Evolutionary conservation across 2,113 vertebrate genomes (phyloP).

Genomic region (Crotophaga sulcirostris): DNA sequence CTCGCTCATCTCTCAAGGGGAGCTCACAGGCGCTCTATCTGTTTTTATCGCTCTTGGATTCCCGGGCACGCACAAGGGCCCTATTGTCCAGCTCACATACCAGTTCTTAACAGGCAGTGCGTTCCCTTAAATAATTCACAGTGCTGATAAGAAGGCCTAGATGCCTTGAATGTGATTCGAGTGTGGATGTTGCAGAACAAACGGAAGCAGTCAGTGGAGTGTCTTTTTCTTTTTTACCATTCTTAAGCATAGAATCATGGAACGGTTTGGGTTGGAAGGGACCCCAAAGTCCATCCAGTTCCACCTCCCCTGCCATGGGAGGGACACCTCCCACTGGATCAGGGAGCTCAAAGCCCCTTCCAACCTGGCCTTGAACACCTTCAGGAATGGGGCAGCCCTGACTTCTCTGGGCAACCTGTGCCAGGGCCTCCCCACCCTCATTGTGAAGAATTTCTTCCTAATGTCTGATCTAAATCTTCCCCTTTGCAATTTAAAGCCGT

Average conservation of each 20-base stretch:
- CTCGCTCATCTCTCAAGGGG: background rate
- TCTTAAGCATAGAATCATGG: background rate
- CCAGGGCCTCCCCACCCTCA: no score
- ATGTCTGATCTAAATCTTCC: no score
- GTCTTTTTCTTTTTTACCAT: accelerated
- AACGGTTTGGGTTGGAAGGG: no score
- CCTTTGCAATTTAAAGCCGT: no score
- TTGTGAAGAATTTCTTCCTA: no score
- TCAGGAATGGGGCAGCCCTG: no score
- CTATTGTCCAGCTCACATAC: background rate
- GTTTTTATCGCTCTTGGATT: background rate
- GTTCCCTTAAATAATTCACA: background rate
- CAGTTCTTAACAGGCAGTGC: background rate
- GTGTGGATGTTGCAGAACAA: accelerated
- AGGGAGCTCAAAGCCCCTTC: no score
- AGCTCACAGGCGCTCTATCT: background rate
- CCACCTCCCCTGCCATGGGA: no score
- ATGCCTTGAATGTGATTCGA: background rate
- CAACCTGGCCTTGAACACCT: no score
- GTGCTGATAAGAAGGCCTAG: background rate
- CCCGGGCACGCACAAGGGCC: background rate
- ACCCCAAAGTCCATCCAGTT: no score
- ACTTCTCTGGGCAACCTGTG: no score
- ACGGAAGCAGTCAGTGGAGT: background rate
- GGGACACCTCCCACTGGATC: no score